Evolutionary conservation across 1,140 invertebrate genomes (phyloP).

Genomic region (Phocides pigmalion): DNA sequence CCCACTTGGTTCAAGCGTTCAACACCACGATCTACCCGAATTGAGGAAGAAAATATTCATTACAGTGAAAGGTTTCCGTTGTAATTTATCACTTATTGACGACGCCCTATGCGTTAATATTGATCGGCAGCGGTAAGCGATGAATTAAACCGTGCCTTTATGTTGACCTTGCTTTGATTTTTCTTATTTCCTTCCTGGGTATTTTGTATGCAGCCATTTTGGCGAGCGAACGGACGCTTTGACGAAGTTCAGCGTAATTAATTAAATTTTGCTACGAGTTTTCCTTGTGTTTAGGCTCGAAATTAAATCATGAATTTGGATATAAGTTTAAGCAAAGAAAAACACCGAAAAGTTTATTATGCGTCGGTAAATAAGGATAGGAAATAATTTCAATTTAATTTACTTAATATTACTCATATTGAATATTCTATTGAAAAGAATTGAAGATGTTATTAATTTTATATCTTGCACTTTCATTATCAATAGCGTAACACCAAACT

Average conservation of each 20-base stretch:
- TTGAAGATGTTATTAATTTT: too few species aligned
- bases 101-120: constrained; percentile 45
- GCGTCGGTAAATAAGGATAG: too few species aligned
- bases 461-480: background rate
- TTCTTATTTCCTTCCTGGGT: constrained; percentile 33
- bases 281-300: background rate
- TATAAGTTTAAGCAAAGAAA: background rate
- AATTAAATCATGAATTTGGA: background rate
- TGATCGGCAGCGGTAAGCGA: constrained; percentile 41
- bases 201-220: constrained; percentile 22
- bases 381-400: too few species aligned
- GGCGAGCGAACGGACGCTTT: background rate
- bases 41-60: constrained; percentile 46
- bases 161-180: constrained; percentile 44
- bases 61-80: constrained; percentile 46
- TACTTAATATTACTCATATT: too few species aligned
- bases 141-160: constrained; percentile 36
- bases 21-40: constrained; percentile 6
- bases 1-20: background rate
- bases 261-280: constrained; percentile 2
- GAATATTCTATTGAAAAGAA: too few species aligned
- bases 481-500: constrained; percentile 27
- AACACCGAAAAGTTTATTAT: too few species aligned
- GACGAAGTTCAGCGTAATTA: constrained; percentile 1
- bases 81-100: constrained; percentile 40